A percentile compares a stretch with the other conserved stretches of the same genome.
Evolutionary conservation across 2,797 vertebrate species (phyloP).

Genomic region (Melanotaenia parkinsoni): DNA sequence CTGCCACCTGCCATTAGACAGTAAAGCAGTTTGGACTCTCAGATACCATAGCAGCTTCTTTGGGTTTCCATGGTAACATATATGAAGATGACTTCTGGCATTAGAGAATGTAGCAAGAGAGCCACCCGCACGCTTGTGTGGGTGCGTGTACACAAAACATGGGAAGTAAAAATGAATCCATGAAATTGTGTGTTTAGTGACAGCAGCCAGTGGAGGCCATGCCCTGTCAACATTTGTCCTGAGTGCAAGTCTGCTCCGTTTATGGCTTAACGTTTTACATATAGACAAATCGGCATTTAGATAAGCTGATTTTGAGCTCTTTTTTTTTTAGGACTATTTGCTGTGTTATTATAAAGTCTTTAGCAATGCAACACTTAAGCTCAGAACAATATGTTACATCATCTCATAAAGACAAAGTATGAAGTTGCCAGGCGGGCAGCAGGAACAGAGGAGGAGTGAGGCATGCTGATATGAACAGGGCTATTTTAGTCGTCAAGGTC

Average conservation of each 20-base stretch:
- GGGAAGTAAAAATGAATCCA: background rate
- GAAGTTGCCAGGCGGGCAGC: slow-evolving; percentile 67
- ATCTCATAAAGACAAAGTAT: slow-evolving; percentile 49
- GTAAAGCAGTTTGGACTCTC: slow-evolving; percentile 57
- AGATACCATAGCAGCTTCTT: slow-evolving; percentile 61
- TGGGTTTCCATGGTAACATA: slow-evolving; percentile 75
- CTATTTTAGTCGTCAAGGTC: slow-evolving; percentile 78
- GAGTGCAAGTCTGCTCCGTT: slow-evolving; percentile 5
- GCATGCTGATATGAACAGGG: slow-evolving; percentile 70
- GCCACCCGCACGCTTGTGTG: slow-evolving; percentile 2
- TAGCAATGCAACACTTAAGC: slow-evolving; percentile 22
- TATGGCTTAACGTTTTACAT: slow-evolving; percentile 10
- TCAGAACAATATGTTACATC: slow-evolving; percentile 60
- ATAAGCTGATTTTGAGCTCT: slow-evolving; percentile 10
- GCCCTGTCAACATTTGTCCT: slow-evolving; percentile 20
- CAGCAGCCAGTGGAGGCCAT: slow-evolving; percentile 25
- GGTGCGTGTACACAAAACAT: background rate
- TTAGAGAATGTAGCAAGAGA: slow-evolving; percentile 40
- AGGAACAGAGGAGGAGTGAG: slow-evolving; percentile 67
- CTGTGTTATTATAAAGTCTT: slow-evolving; percentile 16
- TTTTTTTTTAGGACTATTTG: slow-evolving; percentile 20
- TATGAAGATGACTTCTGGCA: slow-evolving; percentile 62
- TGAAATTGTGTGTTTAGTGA: slow-evolving; percentile 4
- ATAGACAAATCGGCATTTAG: slow-evolving; percentile 8
- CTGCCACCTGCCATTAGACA: slow-evolving; percentile 50